phyloP scores from a whole-genome alignment of 1,140 invertebrate genomes.

The Laupala kohalensis region DNA sequence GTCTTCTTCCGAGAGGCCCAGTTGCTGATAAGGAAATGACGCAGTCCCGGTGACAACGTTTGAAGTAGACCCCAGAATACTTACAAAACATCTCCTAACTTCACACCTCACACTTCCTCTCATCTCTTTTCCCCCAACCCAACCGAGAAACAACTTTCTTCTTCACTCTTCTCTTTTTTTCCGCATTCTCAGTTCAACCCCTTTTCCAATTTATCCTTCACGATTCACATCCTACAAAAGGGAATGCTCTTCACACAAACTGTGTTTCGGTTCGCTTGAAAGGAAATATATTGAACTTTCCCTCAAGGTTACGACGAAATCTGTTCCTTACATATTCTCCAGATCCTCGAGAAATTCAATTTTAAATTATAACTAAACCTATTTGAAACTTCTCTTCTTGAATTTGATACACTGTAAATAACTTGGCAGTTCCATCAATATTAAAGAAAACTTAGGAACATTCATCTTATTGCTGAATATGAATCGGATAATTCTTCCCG shows the following conservation, averaged over 20 bases:
- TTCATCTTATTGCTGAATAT: no score
- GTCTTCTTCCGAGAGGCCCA: background rate
- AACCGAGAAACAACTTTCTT: background rate
- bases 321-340: background rate
- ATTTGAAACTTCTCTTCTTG: background rate
- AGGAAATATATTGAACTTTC: background rate
- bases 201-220: background rate
- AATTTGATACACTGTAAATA: no score
- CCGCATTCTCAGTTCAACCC: background rate
- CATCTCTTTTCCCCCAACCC: background rate
- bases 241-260: background rate
- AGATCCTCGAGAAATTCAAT: background rate
- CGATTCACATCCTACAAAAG: background rate
- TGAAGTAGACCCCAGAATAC: background rate
- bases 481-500: no score
- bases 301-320: background rate
- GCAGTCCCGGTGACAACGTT: background rate
- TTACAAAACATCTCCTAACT: background rate
- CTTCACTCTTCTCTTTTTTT: background rate
- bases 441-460: no score
- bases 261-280: background rate
- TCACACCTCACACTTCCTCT: background rate
- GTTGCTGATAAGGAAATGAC: background rate
- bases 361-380: background rate
- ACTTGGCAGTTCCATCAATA: no score